Evolutionary conservation across 2,113 vertebrate species (phyloP), one percentile per base, ranked within the genome.

Genomic region (Pygoscelis adeliae): DNA sequence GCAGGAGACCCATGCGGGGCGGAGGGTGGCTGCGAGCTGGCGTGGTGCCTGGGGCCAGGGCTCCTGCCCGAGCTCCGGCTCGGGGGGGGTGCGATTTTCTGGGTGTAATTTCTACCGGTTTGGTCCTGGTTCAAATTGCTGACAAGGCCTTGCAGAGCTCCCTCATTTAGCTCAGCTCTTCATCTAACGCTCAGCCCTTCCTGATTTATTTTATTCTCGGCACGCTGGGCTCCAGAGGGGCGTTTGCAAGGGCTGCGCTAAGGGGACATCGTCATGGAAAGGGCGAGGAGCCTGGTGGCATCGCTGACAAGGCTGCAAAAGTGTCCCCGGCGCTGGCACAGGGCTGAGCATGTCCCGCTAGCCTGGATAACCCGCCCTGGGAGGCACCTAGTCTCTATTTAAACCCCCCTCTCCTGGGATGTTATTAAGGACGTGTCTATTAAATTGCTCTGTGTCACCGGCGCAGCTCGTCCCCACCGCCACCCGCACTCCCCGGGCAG

Each of bases 331-430:
- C 0, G 1, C 50, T 5, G 25, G 27, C n/a, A 22, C 53, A 15
- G 53, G 18, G 59, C 76, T 81, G 29, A 58, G 73, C 56, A 27
- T 0, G 2, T 59, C 74, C 88, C 36, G 4, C 8, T 96, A 25
- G 92, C 92, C 95, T 95, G 96, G 92, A 96, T 96, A 92, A 86
- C 92, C 90, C 20, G 7, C 74, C 42, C 74, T 40, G 79, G 59
- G 32, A 90, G 82, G 61, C 3, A 2, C 50, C 73, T 87, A 3
- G 0, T 50, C 82, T 59, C 94, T 76, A 85, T 93, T 90, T 83
- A 85, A 96, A 55, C 78, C 66, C 47, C 73, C 13, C 47, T 91
- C 95, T 79, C 90, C 83, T 9, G 74, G 94, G 92, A 95, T 13
- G 30, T 23, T 69, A 72, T 92, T 83, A 92, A 86, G 94, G 92